Percentiles rank a stretch among this genome's conserved stretches.
Conservation (phyloP, 2,113 vertebrate genomes). For the Struthidea cinerea region DNA sequence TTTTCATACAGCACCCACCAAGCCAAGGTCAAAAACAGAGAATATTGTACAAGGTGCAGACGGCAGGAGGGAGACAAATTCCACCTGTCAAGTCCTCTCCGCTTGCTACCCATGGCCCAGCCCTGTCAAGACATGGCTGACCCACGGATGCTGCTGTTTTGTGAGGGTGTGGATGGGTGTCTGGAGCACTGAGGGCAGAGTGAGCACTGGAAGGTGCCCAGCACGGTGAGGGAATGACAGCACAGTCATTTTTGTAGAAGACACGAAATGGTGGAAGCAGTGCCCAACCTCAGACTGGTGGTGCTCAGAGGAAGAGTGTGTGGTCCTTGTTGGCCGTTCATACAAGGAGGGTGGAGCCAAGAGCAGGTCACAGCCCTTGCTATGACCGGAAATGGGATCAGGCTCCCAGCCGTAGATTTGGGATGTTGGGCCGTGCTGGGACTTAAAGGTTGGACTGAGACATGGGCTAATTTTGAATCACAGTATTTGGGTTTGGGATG, state of each 20-base stretch:
- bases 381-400: not conserved
- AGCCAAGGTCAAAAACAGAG: not conserved
- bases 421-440: rapidly evolving
- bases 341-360: not conserved
- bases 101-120: not conserved
- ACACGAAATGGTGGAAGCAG: not conserved
- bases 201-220: not conserved
- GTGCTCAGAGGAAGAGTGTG: not conserved
- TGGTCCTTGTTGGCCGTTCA: rapidly evolving
- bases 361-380: rapidly evolving
- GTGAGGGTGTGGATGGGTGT: rapidly evolving
- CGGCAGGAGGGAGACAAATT: not conserved
- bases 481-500: not conserved
- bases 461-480: not conserved
- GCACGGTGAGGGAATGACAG: rapidly evolving
- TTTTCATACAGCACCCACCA: not conserved
- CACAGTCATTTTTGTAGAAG: not conserved
- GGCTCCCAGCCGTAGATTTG: not conserved
- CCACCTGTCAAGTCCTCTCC: not conserved
- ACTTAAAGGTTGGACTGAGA: not conserved
- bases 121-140: not conserved
- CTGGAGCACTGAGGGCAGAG: not conserved
- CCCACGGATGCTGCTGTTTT: rapidly evolving
- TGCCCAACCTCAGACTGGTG: not conserved
- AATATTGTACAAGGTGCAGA: conserved; percentile 4